Evolutionary conservation across 2,113 vertebrate species (phyloP), one percentile per base, ranked within the genome.

Genomic region (Peromyscus maniculatus): DNA sequence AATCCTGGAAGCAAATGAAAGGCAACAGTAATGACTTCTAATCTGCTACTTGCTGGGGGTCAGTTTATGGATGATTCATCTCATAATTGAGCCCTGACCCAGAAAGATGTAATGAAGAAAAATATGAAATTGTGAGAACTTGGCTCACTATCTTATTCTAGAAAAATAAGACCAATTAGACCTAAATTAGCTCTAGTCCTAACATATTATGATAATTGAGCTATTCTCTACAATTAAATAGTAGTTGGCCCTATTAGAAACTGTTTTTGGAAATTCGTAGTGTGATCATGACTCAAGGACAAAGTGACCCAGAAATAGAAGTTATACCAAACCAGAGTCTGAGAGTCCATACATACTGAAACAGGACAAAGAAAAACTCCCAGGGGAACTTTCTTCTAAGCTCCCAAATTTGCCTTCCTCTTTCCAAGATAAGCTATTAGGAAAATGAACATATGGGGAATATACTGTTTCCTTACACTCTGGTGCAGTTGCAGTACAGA

Each of bases 271-370:
- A 96, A 97, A 96, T 69, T 96, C 59, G 28, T 66, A 92, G 66
- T 93, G 36, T 96, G 91, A 96, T 89, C 79, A 91, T 97, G 97
- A 97, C 93, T 98, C 93, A 96, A 89, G 89, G 26, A 91, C 91
- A 93, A 92, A 91, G 62, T 94, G 87, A 96, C 93, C 96, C 83
- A 97, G 83, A 83, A 97, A 95, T 46, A 21, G 72, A 93, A 97
- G 64, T 95, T 33, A 77, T 3, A 82, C 64, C 78, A 91, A 36
- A n/a, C 36, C 69, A 66, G 33, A 28, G 64, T 94, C 83, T 95
- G 72, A 87, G n/a, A 95, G 83, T 91, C 43, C 72, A 77, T 90
- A 33, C 67, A 93, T 71, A 93, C 6, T 39, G 83, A 96, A 95
- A 97, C 79, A 96, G 79, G 79, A 94, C 86, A 83, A 59, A 97